Evolutionary conservation across 2,888 invertebrate species (phyloP), one percentile per base, ranked within the genome.

Genomic region (Hemithea aestivaria): DNA sequence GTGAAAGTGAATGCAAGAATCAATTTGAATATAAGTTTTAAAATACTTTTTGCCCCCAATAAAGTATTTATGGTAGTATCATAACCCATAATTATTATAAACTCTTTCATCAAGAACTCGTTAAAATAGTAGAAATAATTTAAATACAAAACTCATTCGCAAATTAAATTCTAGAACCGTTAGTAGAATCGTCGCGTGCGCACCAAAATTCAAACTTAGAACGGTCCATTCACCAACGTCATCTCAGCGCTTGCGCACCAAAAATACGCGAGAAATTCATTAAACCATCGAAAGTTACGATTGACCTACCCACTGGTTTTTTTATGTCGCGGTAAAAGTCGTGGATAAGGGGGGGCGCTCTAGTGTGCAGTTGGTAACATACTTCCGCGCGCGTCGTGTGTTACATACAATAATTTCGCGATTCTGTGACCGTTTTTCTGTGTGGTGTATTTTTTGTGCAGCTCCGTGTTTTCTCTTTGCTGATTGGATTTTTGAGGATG

Each of bases 141-240:
- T n/a, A n/a, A n/a, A n/a, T n/a, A n/a, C n/a, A n/a, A n/a, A n/a
- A n/a, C n/a, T n/a, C n/a, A n/a, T n/a, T n/a, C 16, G 44, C 26
- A 30, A 25, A 37, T 47, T 44, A 45, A 45, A 53, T 52, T 46
- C 51, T 57, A 46, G 63, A 71, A 70, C 36, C 54, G 37, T 21
- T 42, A 38, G 53, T 53, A 37, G 7, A 27, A 26, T 25, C 33
- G 40, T 31, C 50, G 50, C 51, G 42, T 42, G 53, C 53, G 67
- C 62, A 56, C 44, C 45, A 54, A 53, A 57, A 52, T 38, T n/a
- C n/a, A n/a, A n/a, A 53, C 46, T 50, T 49, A 16, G 45, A 53
- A 53, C 45, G 58, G 53, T 59, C 48, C 73, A 73, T 73, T 75
- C 75, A 64, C 73, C 59, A 56, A 57, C 51, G 62, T 62, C 62